phyloP scores from a whole-genome alignment of 2,113 vertebrate species.

The Pithys albifrons region DNA sequence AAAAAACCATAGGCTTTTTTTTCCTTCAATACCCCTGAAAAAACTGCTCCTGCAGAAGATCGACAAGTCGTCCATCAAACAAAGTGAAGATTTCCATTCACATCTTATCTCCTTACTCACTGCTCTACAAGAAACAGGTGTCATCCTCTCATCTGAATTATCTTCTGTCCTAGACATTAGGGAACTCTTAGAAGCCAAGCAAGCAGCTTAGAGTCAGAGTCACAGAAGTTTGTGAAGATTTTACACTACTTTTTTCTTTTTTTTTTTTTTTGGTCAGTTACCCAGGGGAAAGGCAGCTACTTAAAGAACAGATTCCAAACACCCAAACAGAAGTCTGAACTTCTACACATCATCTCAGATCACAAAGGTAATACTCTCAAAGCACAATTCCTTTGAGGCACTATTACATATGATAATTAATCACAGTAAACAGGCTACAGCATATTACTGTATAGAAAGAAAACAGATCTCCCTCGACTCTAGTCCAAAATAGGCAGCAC shows the following conservation, averaged over 20 bases:
- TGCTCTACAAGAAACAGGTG: background rate
- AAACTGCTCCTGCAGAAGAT: background rate
- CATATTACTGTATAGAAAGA: background rate
- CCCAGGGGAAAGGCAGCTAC: background rate
- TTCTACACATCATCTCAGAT: background rate
- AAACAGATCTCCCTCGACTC: background rate
- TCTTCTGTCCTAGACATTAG: background rate
- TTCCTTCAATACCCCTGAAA: background rate
- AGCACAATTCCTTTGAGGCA: background rate
- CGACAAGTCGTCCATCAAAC: background rate
- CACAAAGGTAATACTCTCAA: background rate
- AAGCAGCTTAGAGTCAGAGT: background rate
- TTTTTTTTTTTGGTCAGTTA: background rate
- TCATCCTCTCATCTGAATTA: background rate
- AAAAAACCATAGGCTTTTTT: background rate
- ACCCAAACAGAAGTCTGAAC: background rate
- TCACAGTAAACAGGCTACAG: background rate
- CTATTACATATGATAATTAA: background rate
- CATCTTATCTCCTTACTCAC: background rate
- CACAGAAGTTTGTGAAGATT: background rate
- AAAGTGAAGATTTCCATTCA: background rate
- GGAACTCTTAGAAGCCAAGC: background rate
- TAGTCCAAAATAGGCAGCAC: background rate
- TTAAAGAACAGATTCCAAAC: background rate
- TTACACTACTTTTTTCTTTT: background rate